phyloP scores from a whole-genome alignment of 2,888 invertebrate genomes.

The Isoperla grammatica region DNA sequence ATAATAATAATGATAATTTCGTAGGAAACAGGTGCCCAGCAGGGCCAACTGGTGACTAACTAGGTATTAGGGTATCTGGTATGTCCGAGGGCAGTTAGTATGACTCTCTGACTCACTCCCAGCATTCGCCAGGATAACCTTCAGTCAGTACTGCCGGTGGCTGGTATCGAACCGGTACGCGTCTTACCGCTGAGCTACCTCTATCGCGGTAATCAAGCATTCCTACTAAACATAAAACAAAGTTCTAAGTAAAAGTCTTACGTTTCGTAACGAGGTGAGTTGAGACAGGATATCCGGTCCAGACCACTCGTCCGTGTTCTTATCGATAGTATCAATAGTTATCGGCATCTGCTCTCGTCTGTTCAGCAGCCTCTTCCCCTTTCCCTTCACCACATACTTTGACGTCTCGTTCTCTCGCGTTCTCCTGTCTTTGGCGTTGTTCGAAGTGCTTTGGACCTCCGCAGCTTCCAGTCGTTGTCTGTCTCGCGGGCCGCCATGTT shows the following conservation, averaged over 20 bases:
- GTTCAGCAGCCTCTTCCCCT: slow-evolving; percentile 5
- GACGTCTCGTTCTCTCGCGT: neutral
- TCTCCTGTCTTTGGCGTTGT: neutral
- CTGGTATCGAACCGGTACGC: no score
- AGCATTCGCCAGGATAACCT: no score
- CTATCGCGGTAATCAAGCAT: no score
- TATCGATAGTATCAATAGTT: slow-evolving; percentile 1
- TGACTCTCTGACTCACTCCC: no score
- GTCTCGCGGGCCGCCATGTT: neutral
- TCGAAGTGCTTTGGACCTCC: neutral
- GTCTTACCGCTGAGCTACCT: no score
- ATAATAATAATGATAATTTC: no score
- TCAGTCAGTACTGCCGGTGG: no score
- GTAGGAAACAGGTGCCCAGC: no score
- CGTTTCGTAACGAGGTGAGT: slow-evolving; percentile 40
- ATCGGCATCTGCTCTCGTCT: slow-evolving; percentile 7
- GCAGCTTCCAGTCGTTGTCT: neutral
- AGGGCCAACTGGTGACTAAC: no score
- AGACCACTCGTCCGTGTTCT: slow-evolving; percentile 38
- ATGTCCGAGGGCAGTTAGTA: no score
- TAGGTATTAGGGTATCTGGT: no score
- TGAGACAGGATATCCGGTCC: slow-evolving; percentile 40
- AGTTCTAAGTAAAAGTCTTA: slow-evolving; percentile 27
- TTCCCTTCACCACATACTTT: neutral
- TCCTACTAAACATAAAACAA: no score